Conservation (phyloP, 2,888 invertebrate species). For the Eupithecia tripunctaria region DNA sequence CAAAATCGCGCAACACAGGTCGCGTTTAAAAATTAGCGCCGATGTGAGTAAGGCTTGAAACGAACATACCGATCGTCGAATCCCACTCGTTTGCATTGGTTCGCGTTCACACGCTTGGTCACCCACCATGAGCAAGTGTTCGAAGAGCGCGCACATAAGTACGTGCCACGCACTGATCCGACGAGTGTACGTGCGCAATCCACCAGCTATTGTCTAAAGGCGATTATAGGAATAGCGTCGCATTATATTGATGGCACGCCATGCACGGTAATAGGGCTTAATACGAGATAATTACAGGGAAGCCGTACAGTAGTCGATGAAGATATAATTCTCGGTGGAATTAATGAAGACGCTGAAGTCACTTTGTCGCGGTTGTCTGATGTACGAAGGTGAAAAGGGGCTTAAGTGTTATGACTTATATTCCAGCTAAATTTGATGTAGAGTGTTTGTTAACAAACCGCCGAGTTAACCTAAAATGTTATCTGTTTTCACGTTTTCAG, state of each 20-base stretch:
- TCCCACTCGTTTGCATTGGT: too few species aligned
- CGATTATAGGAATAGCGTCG: conserved; percentile 72
- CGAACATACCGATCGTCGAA: too few species aligned
- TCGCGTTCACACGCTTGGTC: too few species aligned
- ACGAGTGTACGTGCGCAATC: conserved; percentile 56
- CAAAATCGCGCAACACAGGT: too few species aligned
- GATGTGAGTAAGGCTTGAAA: too few species aligned
- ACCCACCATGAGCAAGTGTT: too few species aligned
- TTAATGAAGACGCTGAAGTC: conserved; percentile 59
- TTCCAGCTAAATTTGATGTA: too few species aligned
- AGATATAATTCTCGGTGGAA: conserved; percentile 74
- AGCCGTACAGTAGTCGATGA: conserved; percentile 69
- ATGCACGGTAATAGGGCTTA: conserved; percentile 72
- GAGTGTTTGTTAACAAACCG: too few species aligned
- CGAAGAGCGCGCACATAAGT: background rate
- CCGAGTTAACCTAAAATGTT: too few species aligned
- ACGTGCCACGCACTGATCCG: background rate
- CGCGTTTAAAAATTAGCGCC: too few species aligned
- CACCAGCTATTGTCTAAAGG: conserved; percentile 67
- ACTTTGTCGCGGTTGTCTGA: conserved; percentile 17
- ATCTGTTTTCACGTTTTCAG: too few species aligned
- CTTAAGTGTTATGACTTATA: background rate
- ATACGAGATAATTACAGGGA: conserved; percentile 75
- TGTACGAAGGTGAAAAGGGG: background rate
- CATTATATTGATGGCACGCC: conserved; percentile 74